phyloP scores from a whole-genome alignment of 2,888 invertebrate species.

The Drosophila peninsularis region DNA sequence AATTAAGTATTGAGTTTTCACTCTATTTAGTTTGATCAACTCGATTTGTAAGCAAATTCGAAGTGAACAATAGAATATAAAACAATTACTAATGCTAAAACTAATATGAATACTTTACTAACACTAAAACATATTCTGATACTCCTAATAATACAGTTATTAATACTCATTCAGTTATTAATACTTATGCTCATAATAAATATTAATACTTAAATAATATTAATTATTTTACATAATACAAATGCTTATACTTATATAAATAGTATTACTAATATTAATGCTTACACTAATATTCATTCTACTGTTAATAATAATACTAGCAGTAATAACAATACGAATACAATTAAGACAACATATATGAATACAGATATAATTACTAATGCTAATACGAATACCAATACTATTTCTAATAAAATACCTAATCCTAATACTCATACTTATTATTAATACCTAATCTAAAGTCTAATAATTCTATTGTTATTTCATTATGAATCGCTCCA shows the following conservation, averaged over 20 bases:
- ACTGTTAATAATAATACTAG: neutral
- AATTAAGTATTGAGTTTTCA: constrained; percentile 22
- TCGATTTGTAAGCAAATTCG: neutral
- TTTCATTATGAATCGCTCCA: neutral
- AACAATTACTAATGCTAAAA: neutral
- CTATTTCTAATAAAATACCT: too few relatives aligned
- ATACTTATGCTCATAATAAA: neutral
- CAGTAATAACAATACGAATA: too few relatives aligned
- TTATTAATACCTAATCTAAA: neutral
- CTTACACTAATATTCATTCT: neutral
- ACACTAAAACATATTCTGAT: neutral
- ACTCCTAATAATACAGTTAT: neutral
- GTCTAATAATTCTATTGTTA: neutral
- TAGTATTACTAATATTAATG: neutral
- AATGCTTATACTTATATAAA: neutral
- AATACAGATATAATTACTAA: neutral
- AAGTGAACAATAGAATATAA: neutral
- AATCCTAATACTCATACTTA: neutral
- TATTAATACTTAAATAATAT: neutral
- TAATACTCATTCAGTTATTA: neutral
- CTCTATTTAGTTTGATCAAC: neutral
- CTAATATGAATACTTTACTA: neutral
- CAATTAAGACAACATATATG: neutral
- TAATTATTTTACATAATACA: neutral
- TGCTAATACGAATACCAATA: neutral